These are phyloP conservation scores for Clarias pachynema DNA, from an alignment of 2,797 vertebrate species.

Conservation along the genomic window DNA sequence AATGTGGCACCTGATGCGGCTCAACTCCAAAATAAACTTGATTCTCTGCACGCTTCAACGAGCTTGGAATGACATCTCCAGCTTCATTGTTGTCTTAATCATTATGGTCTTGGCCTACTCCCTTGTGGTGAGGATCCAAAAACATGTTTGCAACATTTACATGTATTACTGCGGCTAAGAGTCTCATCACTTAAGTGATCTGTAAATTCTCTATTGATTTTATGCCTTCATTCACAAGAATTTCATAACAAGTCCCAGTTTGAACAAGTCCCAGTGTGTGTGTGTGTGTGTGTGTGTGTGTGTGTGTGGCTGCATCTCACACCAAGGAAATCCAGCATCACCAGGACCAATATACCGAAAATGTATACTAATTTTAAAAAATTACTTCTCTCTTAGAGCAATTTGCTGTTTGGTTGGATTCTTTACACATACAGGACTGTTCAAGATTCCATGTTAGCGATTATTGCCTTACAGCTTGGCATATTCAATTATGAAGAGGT, in stretches of 20 bases:
- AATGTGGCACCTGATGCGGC: constrained; percentile 92
- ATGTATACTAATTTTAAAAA: background rate
- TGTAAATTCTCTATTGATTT: too few species aligned
- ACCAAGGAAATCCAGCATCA: background rate
- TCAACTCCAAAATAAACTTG: constrained; percentile 94
- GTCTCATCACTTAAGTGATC: too few species aligned
- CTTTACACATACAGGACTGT: constrained; percentile 90
- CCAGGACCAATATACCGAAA: background rate
- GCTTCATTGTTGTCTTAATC: constrained; percentile 86
- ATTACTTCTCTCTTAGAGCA: constrained; percentile 75
- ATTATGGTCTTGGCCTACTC: constrained; percentile 95
- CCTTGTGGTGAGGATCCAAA: constrained; percentile 78
- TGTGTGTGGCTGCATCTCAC: background rate
- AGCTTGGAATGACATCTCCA: constrained; percentile 94
- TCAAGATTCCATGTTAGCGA: constrained; percentile 84
- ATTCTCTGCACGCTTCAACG: constrained; percentile 88
- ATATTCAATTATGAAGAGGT: constrained; percentile 95
- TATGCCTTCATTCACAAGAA: too few species aligned
- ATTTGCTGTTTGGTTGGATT: constrained; percentile 94
- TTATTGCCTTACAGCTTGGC: constrained; percentile 92
- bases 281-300: too few species aligned
- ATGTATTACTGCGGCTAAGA: too few species aligned
- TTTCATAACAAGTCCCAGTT: too few species aligned
- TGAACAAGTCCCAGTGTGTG: background rate
- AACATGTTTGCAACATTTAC: background rate